phyloP scores from a whole-genome alignment of 2,797 vertebrate genomes.

The Micropoecilia bifurca region DNA sequence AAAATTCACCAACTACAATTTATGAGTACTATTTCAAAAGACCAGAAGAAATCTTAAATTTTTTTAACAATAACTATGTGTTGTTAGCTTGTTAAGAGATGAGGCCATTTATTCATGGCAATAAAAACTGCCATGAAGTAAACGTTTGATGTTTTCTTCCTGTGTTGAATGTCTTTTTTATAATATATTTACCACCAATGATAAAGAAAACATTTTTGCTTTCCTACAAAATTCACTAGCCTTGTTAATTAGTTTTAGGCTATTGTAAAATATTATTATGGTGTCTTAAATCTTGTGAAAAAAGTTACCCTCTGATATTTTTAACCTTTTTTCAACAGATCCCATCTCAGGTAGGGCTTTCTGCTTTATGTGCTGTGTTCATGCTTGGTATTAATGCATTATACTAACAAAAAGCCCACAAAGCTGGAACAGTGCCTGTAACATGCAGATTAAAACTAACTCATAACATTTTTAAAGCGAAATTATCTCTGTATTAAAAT shows the following conservation, averaged over 20 bases:
- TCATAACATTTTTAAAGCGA: background rate
- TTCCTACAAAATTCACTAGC: too few relatives aligned
- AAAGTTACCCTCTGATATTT: conserved; percentile 32
- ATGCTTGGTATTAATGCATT: conserved; percentile 10
- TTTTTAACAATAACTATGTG: too few relatives aligned
- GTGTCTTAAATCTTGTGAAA: background rate
- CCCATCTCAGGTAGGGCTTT: conserved; percentile 74
- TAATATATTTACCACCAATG: too few relatives aligned
- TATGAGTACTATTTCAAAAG: too few relatives aligned
- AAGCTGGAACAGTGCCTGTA: conserved; percentile 42
- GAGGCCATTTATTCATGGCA: too few relatives aligned
- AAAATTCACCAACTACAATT: too few relatives aligned
- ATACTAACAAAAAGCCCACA: conserved; percentile 54
- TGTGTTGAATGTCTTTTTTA: too few relatives aligned
- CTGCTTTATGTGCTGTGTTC: background rate
- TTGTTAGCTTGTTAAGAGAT: too few relatives aligned
- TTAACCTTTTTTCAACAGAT: conserved; percentile 71
- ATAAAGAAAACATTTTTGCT: too few relatives aligned
- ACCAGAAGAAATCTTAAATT: too few relatives aligned
- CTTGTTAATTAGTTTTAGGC: background rate
- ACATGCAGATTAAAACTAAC: background rate
- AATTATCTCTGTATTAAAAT: background rate
- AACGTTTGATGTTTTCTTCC: too few relatives aligned
- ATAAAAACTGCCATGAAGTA: too few relatives aligned
- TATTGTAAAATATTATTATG: background rate